Base-by-base conservation (phyloP, 2,797 vertebrate genomes). In the Lemur catta region DNA sequence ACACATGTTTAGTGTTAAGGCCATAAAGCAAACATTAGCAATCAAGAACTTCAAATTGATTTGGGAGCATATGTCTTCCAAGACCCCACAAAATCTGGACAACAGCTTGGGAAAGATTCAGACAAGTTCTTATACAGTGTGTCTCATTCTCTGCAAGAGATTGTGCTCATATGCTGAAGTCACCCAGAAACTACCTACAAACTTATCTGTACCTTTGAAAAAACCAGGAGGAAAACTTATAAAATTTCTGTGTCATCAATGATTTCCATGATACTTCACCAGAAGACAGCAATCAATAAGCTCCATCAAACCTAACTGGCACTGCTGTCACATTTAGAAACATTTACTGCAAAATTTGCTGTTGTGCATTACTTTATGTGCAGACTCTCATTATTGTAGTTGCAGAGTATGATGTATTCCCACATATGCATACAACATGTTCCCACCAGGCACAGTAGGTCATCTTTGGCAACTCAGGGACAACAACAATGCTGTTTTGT, bases 1-100 rank as follows among this genome's bases (percentile, higher is more conserved):
- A 74, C 97, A 97, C 87, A 74, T 97, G 97, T 95, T 97, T 81
- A 96, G 75, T 26, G 89, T 97, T 97, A 95, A 84, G 94, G 43
- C 78, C 74, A 65, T 79, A 94, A 96, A 97, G 82, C 91, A 95
- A 97, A 96, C 86, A 93, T 97, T 91, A 95, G 84, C 91, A 86
- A 94, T 97, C 94, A 94, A 65, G 84, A 80, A 65, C 82, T 93
- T 95, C 85, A 95, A 28, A 79, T 96, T 97, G 96, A 97, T 91
- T 97, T 86, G 33, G 86, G 92, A 97, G 75, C 63, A 43, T 52
- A 61, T 72, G 85, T 69, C 91, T 97, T 94, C 94, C 71, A 82
- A 93, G 79, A 98, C 59, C 63, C 57, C 65, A 84, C 6, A 3
- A 87, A 97, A 96, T 96, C 95, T 97, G 88, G 94, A 93, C 24